Percentiles rank a stretch among this genome's conserved stretches.
phyloP scores from a whole-genome alignment of 1,140 invertebrate genomes.

The Lepidurus couesii region DNA sequence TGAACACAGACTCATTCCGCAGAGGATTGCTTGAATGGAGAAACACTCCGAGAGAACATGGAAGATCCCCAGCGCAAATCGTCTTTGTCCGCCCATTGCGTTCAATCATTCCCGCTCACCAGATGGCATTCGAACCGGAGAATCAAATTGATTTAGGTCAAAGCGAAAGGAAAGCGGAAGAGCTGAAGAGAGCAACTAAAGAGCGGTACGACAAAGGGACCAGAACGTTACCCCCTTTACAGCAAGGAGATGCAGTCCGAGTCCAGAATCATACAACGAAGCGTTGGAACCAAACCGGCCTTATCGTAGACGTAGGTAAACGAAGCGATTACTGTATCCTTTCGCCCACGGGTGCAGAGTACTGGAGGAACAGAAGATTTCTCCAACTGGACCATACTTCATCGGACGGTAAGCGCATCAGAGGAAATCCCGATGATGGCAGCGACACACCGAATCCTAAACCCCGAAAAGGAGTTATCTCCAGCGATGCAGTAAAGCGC shows the following conservation, averaged over 20 bases:
- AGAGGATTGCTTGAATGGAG: conserved; percentile 30
- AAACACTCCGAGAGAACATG: conserved; percentile 27
- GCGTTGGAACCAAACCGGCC: conserved; percentile 2
- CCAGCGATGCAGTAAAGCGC: too few species aligned
- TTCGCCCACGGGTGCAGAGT: neutral
- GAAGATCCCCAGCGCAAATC: conserved; percentile 33
- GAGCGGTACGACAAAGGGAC: conserved; percentile 1
- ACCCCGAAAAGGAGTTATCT: too few species aligned
- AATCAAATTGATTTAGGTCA: neutral
- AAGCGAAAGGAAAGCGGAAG: neutral
- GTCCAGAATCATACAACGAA: conserved; percentile 25
- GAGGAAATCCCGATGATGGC: too few species aligned
- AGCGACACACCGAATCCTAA: too few species aligned
- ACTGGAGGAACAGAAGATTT: conserved; percentile 27
- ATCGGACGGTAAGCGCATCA: neutral
- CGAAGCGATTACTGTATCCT: conserved; percentile 1
- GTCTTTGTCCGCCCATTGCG: conserved; percentile 28
- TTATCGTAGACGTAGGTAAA: neutral
- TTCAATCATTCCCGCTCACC: conserved; percentile 30
- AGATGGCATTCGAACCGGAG: conserved; percentile 23
- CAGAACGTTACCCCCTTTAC: neutral
- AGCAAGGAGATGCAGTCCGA: neutral
- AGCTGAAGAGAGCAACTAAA: neutral
- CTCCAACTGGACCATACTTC: neutral
- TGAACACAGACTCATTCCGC: conserved; percentile 12